Evolutionary conservation across 2,888 invertebrate species (phyloP), one percentile per base, ranked within the genome.

Genomic region (Drosophila peninsularis): DNA sequence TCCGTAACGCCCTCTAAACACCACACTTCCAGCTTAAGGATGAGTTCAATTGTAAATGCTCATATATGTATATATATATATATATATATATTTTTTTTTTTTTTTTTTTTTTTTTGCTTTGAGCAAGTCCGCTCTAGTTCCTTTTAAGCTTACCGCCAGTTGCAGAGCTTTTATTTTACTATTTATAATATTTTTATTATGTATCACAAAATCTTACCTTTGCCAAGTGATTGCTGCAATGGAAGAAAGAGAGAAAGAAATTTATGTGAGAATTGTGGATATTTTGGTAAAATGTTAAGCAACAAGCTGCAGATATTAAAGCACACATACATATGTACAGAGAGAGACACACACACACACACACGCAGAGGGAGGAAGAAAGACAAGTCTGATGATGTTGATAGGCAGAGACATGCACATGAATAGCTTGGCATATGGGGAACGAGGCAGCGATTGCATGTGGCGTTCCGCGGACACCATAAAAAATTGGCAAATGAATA

Each of bases 401-500:
- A 78, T 62, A 73, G 58, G 66, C 62, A 41, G 44, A 42, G 49
- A 78, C 58, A 73, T 56, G 54, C 24, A 34, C 24, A 67, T 14
- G 42, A 53, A 52, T 30, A 24, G 49, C 47, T 39, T 17, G 21
- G 37, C 9, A 24, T 17, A 10, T 34, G 14, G 6, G 34, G 11
- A 17, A 17, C 24, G n/a, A 11, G 30, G 11, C 27, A 45, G 62
- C 11, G 58, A 11, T 41, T 52, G 60, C 13, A 42, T 64, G 66
- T 50, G 77, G 64, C 34, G 47, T 63, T 78, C 21, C 79, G 75
- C 79, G 75, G 49, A 53, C 57, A 63, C 52, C 71, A 76, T 62
- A 65, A 79, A 76, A 79, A 78, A 76, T 62, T 62, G 57, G 64
- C 74, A 78, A 81, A 78, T 78, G 82, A 78, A 78, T 73, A 78